phyloP scores from a whole-genome alignment of 1,140 invertebrate species.

The Coboldia fuscipes region DNA sequence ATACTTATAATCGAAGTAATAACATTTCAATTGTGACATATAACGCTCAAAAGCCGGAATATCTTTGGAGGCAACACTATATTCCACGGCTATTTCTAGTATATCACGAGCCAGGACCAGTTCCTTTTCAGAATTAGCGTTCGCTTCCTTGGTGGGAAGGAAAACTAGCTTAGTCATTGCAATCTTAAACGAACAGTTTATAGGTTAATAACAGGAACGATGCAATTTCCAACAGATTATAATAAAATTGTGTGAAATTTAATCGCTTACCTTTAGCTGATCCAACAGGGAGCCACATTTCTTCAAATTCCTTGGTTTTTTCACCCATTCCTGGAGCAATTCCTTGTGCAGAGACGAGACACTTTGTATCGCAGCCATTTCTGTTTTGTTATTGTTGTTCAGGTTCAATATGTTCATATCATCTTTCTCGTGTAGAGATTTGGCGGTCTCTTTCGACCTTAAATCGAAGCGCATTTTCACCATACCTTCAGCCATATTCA shows the following conservation, averaged over 20 bases:
- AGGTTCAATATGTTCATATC: too few species aligned
- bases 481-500: too few species aligned
- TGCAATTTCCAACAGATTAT: conserved; percentile 4
- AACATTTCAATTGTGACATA: conserved; percentile 91
- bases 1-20: conserved; percentile 92
- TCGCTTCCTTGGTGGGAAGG: conserved; percentile 61
- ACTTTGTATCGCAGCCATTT: conserved; percentile 40
- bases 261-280: conserved; percentile 41
- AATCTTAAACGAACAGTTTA: conserved; percentile 32
- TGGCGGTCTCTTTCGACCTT: too few species aligned
- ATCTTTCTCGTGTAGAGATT: too few species aligned
- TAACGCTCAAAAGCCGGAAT: conserved; percentile 90
- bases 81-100: conserved; percentile 89
- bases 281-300: conserved; percentile 49
- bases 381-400: too few species aligned
- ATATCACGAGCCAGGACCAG: conserved; percentile 74
- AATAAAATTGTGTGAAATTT: conserved; percentile 3
- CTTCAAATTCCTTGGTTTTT: conserved; percentile 38
- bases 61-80: conserved; percentile 77
- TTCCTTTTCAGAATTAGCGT: conserved; percentile 65
- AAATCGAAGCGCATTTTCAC: too few species aligned
- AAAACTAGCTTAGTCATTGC: conserved; percentile 67
- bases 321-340: conserved; percentile 50
- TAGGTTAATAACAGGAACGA: conserved; percentile 1
- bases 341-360: conserved; percentile 44